phyloP scores from a whole-genome alignment of 2,888 invertebrate species.

The Philonicus albiceps region DNA sequence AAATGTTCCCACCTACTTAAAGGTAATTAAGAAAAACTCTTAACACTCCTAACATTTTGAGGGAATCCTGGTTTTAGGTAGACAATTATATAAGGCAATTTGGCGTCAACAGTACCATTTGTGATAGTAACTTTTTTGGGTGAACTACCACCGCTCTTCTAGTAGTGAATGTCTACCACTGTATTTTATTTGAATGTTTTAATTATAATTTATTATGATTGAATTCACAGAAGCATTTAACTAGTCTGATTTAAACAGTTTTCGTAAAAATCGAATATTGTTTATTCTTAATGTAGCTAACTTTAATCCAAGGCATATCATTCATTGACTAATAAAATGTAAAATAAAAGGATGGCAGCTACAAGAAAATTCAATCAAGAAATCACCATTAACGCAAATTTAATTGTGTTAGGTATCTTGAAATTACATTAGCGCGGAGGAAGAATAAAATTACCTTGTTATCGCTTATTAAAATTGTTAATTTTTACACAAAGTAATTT shows the following conservation, averaged over 20 bases:
- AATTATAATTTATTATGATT: neutral
- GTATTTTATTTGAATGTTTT: neutral
- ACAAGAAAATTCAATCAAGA: neutral
- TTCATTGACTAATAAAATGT: neutral
- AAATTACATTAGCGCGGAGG: neutral
- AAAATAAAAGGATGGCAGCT: neutral
- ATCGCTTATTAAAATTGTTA: neutral
- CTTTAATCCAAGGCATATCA: neutral
- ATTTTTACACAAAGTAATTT: too few species aligned
- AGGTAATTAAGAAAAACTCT: too few species aligned
- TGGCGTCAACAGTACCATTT: too few species aligned
- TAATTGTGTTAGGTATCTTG: too few species aligned
- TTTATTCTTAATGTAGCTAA: neutral
- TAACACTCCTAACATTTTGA: too few species aligned
- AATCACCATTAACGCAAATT: neutral
- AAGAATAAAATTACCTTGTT: too few species aligned
- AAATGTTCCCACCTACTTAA: too few species aligned
- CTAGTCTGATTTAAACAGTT: neutral
- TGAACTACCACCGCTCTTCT: too few species aligned
- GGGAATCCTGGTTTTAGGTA: too few species aligned
- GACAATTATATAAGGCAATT: too few species aligned
- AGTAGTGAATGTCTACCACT: too few species aligned
- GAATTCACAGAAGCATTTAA: neutral
- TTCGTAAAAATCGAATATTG: neutral
- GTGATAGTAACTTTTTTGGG: too few species aligned